Conservation (phyloP, 2,113 vertebrate species). For the Halcyon malimbica region DNA sequence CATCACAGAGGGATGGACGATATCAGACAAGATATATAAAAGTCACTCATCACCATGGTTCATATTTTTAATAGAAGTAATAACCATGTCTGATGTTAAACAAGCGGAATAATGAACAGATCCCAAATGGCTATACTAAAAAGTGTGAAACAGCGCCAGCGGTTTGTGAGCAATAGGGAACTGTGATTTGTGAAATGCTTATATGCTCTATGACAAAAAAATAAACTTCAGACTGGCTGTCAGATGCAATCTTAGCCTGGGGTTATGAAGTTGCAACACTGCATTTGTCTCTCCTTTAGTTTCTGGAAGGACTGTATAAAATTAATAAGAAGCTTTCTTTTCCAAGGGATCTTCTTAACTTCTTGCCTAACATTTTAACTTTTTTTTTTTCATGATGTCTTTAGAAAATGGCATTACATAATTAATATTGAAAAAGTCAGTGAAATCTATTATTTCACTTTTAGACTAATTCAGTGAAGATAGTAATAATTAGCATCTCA, state of each 20-base stretch:
- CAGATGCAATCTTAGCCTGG: neutral
- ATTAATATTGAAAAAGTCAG: neutral
- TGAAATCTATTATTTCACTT: neutral
- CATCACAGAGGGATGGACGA: neutral
- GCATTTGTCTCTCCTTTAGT: neutral
- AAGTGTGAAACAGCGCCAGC: neutral
- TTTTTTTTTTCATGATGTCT: neutral
- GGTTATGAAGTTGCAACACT: neutral
- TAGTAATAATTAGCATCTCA: neutral
- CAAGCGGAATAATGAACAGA: neutral
- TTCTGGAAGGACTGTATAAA: neutral
- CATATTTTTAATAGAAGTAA: neutral
- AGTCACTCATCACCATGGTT: neutral
- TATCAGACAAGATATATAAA: neutral
- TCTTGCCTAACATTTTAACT: neutral
- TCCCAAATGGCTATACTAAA: neutral
- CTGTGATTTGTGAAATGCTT: neutral
- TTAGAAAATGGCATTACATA: neutral
- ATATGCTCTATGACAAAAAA: neutral
- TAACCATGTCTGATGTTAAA: neutral
- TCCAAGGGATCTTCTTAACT: neutral
- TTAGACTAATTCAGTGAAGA: neutral
- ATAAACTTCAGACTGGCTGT: neutral
- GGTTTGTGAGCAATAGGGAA: neutral
- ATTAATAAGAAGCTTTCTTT: neutral